Base-by-base conservation (phyloP, 2,888 invertebrate genomes). In the Agriopis leucophaearia region DNA sequence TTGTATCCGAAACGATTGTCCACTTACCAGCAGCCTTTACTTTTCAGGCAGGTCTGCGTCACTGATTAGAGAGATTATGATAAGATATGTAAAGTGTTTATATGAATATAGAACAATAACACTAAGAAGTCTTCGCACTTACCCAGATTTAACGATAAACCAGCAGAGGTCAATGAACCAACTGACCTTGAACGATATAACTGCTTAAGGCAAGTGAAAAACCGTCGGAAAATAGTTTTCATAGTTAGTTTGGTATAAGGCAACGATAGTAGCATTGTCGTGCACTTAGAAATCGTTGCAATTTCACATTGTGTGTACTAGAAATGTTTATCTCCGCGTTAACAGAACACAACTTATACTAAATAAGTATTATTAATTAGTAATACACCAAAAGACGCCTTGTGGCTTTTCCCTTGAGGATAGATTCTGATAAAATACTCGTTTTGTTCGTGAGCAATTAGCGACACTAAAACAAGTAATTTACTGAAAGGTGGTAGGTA, bases 111-210 rank as follows among this genome's bases (percentile, higher is more conserved):
- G 15, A 57, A 61, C 42, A 56, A 66, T 40, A 62, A 66, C 15
- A 52, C 27, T 1, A 36, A 45, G 16, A 40, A 61, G 57, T 52
- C 56, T 2, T 66, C 40, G 51, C 8, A 66, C 52, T 62, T 45
- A 57, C 66, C 62, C 47, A 62, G 18, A 50, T 60, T 44, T 16
- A 13, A 10, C 36, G 65, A 72, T 70, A 64, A 57, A 16, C 48
- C 58, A 8, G 60, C 47, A 38, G 57, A 58, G 61, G 70, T 50
- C 64, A 36, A 47, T 62, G 67, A 48, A 35, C 55, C 13, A n/a
- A 9, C 0, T 40, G 12, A 42, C 56, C 62, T 57, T 57, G 47
- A 44, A 10, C 47, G 48, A 58, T 59, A 60, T 1, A n/a, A n/a
- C 42, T 3, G 51, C 9, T n/a, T 9, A 5, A n/a, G 8, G 45